These are phyloP conservation scores for Drosophila pruinosa DNA, from an alignment of 1,140 invertebrate genomes.

Conservation along the genomic window DNA sequence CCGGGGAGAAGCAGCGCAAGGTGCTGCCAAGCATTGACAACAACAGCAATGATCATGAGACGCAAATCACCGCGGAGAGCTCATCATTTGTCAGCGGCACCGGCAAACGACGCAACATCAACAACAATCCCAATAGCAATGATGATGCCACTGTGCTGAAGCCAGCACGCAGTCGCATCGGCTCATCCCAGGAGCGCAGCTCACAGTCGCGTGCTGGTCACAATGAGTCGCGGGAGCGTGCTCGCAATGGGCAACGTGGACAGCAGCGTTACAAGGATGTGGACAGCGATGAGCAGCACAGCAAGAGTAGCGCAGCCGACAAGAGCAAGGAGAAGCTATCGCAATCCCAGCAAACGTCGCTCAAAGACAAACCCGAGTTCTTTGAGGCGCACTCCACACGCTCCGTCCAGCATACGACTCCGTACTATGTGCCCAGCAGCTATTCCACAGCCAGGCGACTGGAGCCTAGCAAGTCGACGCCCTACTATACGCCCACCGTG, in stretches of 20 bases:
- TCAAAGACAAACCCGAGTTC: slow-evolving; percentile 57
- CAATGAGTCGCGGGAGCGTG: slow-evolving; percentile 55
- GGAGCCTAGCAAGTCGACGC: slow-evolving; percentile 74
- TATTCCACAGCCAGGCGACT: slow-evolving; percentile 62
- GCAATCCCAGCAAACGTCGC: not conserved
- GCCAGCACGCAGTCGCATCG: slow-evolving; percentile 30
- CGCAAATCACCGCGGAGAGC: slow-evolving; percentile 89
- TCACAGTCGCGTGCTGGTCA: not conserved
- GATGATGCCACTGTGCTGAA: slow-evolving; percentile 51
- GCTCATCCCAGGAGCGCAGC: slow-evolving; percentile 49
- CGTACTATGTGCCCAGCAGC: slow-evolving; percentile 46
- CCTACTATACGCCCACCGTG: slow-evolving; percentile 82
- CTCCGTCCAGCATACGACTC: slow-evolving; percentile 56
- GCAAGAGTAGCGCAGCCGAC: slow-evolving; percentile 55
- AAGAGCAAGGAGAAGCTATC: slow-evolving; percentile 28
- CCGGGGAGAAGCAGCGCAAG: slow-evolving; percentile 74
- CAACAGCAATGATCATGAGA: slow-evolving; percentile 84
- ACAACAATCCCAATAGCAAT: slow-evolving; percentile 23
- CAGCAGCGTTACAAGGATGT: slow-evolving; percentile 67
- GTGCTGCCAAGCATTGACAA: slow-evolving; percentile 67
- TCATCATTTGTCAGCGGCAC: slow-evolving; percentile 87
- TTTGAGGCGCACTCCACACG: slow-evolving; percentile 58
- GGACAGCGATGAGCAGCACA: slow-evolving; percentile 59
- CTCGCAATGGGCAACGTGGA: slow-evolving; percentile 62
- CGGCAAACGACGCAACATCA: slow-evolving; percentile 63